Evolutionary conservation across 2,888 invertebrate species (phyloP).

Genomic region (Stratiomys singularior): DNA sequence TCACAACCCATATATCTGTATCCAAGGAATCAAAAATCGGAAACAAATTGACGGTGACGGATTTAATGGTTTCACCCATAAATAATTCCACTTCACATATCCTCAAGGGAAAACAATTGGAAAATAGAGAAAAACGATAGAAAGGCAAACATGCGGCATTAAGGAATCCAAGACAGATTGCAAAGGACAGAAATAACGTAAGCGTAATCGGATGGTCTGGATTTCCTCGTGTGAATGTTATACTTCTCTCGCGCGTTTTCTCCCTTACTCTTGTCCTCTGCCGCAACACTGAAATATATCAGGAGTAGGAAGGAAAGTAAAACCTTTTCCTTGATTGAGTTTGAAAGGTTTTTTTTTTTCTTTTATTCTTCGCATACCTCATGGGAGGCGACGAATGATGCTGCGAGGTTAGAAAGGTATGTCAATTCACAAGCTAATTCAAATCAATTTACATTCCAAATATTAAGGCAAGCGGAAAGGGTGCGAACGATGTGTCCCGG

Average conservation of each 20-base stretch:
- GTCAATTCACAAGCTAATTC: constrained; percentile 24
- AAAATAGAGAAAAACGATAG: neutral
- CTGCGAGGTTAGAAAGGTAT: neutral
- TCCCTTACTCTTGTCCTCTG: neutral
- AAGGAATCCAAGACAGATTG: neutral
- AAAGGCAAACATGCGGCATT: neutral
- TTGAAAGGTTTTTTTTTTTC: neutral
- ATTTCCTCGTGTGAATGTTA: constrained; percentile 12
- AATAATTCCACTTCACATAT: constrained; percentile 30
- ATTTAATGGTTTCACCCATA: constrained; percentile 35
- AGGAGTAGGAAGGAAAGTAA: neutral
- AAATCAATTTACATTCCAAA: constrained; percentile 25
- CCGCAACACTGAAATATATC: neutral
- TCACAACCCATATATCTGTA: neutral
- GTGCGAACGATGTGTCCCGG: neutral
- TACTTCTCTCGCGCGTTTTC: too few relatives aligned
- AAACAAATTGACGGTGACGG: constrained; percentile 38
- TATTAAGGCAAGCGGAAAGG: neutral
- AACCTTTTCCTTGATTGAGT: constrained; percentile 37
- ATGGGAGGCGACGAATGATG: neutral
- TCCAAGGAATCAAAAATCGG: constrained; percentile 14
- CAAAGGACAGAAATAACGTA: neutral
- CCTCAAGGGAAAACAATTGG: constrained; percentile 26
- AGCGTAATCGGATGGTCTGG: constrained; percentile 30
- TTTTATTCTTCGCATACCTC: neutral